phyloP scores from a whole-genome alignment of 2,113 vertebrate species.

The Phrynosoma blainvillii region DNA sequence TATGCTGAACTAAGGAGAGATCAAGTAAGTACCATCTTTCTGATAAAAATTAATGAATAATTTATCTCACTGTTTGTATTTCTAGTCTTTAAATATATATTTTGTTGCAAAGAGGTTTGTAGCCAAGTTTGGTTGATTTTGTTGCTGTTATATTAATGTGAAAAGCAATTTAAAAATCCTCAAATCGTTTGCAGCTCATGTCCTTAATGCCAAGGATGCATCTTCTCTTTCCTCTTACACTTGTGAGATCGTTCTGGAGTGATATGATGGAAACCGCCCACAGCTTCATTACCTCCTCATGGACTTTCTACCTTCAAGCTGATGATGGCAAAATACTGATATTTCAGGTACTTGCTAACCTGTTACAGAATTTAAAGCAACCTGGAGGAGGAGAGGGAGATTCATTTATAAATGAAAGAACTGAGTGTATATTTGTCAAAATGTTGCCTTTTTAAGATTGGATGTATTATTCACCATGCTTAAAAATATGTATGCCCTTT shows the following conservation, averaged over 20 bases:
- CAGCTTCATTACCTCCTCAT: slow-evolving; percentile 92
- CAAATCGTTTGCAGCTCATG: slow-evolving; percentile 82
- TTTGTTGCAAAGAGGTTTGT: slow-evolving; percentile 17
- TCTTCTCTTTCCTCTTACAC: slow-evolving; percentile 89
- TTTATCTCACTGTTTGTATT: not conserved
- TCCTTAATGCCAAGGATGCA: slow-evolving; percentile 95
- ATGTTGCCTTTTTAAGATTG: not conserved
- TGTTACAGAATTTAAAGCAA: slow-evolving; percentile 27
- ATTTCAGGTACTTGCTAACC: slow-evolving; percentile 85
- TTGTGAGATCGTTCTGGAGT: slow-evolving; percentile 93
- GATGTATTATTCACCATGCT: not conserved
- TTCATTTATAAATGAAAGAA: not conserved
- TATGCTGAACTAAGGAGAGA: slow-evolving; percentile 90
- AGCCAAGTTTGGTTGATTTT: slow-evolving; percentile 12
- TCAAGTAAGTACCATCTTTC: slow-evolving; percentile 83
- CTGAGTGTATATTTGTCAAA: fast-evolving
- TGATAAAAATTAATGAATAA: slow-evolving; percentile 25
- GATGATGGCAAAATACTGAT: slow-evolving; percentile 96
- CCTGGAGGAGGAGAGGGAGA: not conserved
- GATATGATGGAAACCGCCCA: slow-evolving; percentile 95
- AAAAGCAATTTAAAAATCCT: slow-evolving; percentile 31
- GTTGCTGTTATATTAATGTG: not conserved
- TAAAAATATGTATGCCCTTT: not conserved
- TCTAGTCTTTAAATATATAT: slow-evolving; percentile 1
- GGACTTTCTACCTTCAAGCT: slow-evolving; percentile 97